Evolutionary conservation across 2,797 vertebrate genomes (phyloP), one percentile per base, ranked within the genome.

Genomic region (Allenopithecus nigroviridis): DNA sequence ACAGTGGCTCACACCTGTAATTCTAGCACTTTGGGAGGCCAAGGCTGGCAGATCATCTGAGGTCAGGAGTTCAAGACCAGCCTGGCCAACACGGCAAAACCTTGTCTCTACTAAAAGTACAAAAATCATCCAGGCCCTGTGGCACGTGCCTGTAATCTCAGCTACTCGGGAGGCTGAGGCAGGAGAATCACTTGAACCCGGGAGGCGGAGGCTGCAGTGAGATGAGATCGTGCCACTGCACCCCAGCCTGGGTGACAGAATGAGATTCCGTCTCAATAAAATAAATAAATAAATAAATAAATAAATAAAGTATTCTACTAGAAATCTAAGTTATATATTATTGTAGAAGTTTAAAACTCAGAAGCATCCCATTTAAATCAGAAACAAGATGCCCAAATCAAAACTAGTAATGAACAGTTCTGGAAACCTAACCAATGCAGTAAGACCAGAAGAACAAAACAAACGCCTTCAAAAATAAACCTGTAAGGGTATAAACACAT

Each of bases 341-440:
- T 68, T n/a, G 21, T 36, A 39, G 55, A 76, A 86, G 21, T 80
- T 90, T 92, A 88, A 96, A 96, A 61, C 64, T 91, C 12, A 76
- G 64, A 83, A 86, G 12, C 26, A 93, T 88, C 79, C 8, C 28
- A 80, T 70, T 92, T 90, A 94, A 94, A 90, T 93, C 28, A 96
- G 53, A n/a, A 96, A 53, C 5, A 87, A 95, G 72, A 97, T n/a
- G 78, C 5, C 81, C 70, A 94, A 94, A 96, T 94, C 46, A 91
- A 22, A 97, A 72, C 78, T 48, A 93, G 53, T 4, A 91, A 8
- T 33, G 8, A 96, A 94, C 16, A 91, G 17, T 88, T 95, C 36
- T 91, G 30, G 22, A 97, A 96, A 94, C 22, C 39, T 78, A 95
- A 84, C 26, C 28, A 96, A 88, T 36, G 6, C 9, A 91, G 0